phyloP scores from a whole-genome alignment of 2,888 invertebrate genomes.

The Artemia sp. region DNA sequence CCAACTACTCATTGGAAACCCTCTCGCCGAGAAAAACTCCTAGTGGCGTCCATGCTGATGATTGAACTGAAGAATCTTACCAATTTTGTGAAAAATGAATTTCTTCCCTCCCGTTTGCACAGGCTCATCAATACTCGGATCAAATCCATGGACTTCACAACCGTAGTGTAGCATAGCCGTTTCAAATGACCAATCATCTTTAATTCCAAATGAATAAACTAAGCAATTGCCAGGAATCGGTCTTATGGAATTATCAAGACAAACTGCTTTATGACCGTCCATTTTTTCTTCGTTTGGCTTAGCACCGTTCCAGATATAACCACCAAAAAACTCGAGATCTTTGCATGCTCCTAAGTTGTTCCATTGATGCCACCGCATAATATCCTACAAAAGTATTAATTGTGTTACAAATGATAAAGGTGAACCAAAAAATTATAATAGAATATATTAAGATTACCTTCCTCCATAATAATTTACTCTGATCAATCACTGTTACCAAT shows the following conservation, averaged over 20 bases:
- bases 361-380: constrained; percentile 5
- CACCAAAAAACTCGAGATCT: background rate
- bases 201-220: constrained; percentile 22
- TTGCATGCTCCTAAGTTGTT: constrained; percentile 8
- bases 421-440: no score
- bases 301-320: background rate
- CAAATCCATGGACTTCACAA: constrained; percentile 21
- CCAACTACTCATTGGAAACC: no score
- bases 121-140: constrained; percentile 20
- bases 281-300: background rate
- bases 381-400: background rate
- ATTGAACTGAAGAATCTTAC: background rate
- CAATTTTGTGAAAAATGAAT: constrained; percentile 1
- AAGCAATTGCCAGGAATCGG: constrained; percentile 14
- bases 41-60: no score
- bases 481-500: no score
- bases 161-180: constrained; percentile 20
- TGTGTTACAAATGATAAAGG: no score
- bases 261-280: constrained; percentile 21
- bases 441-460: no score
- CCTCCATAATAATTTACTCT: no score
- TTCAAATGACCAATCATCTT: constrained; percentile 22
- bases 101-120: background rate
- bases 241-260: constrained; percentile 17
- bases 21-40: no score